A percentile compares a stretch with the other conserved stretches of the same genome.
Evolutionary conservation across 1,140 invertebrate genomes (phyloP).

Genomic region (Heliconius eleuchia): DNA sequence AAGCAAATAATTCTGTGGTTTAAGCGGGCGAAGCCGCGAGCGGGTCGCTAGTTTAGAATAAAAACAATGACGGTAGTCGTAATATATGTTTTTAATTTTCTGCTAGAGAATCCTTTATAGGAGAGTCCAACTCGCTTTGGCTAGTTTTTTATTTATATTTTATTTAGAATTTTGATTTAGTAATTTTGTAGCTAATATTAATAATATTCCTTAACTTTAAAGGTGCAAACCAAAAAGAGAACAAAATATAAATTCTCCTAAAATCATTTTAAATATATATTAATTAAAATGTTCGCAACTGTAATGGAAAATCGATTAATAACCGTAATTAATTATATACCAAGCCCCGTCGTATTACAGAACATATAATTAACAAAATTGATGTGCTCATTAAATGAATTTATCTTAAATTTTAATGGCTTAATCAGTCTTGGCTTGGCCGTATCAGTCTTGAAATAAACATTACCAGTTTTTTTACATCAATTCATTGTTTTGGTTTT

Average conservation of each 20-base stretch:
- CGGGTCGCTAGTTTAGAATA: no score
- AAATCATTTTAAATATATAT: not conserved
- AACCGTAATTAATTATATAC: not conserved
- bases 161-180: no score
- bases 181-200: not conserved
- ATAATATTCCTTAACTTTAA: no score
- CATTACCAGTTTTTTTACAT: not conserved
- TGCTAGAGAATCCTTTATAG: no score
- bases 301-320: not conserved
- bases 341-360: not conserved
- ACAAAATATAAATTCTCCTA: not conserved
- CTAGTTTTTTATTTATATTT: no score
- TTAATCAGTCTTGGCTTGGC: no score
- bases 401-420: slow-evolving; percentile 13
- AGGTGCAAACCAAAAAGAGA: no score
- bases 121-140: no score
- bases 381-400: slow-evolving; percentile 1
- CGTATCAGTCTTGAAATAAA: not conserved
- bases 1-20: no score
- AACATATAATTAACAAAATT: slow-evolving; percentile 18
- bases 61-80: no score
- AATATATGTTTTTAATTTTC: no score
- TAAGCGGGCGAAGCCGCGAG: no score
- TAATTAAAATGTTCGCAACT: slow-evolving; percentile 3
- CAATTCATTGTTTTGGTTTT: not conserved